A percentile compares a stretch with the other conserved stretches of the same genome.
Conservation (phyloP, 2,797 vertebrate species). For the Dicrostonyx torquatus region DNA sequence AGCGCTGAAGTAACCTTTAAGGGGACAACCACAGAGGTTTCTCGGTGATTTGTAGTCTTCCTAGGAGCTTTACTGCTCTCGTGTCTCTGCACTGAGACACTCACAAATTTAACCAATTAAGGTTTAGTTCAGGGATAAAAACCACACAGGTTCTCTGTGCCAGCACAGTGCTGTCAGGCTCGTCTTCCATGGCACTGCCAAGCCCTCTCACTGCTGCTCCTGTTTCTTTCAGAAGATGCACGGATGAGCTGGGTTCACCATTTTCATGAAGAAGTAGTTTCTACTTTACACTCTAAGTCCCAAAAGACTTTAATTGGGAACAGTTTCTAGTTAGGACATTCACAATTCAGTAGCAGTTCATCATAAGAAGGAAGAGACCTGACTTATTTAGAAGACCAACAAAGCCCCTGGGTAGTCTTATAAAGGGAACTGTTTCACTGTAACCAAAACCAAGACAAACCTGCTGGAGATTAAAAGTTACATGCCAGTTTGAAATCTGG, state of each 20-base stretch:
- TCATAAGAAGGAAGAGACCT: slow-evolving; percentile 48
- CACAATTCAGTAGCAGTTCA: slow-evolving; percentile 5
- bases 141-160: background rate
- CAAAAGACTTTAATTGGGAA: slow-evolving; percentile 14
- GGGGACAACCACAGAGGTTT: background rate
- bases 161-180: background rate
- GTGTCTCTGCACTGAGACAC: background rate
- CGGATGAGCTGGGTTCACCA: background rate
- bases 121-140: background rate
- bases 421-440: background rate
- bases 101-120: slow-evolving; percentile 21
- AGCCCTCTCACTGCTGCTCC: background rate
- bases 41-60: background rate
- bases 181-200: background rate
- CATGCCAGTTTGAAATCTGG: background rate
- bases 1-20: background rate
- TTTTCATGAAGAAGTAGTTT: background rate
- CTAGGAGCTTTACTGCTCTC: background rate
- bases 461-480: background rate
- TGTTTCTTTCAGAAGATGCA: background rate
- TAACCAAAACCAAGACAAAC: background rate
- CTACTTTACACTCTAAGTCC: background rate
- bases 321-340: slow-evolving; percentile 38
- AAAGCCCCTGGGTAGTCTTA: background rate
- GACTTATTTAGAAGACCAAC: background rate